Base-by-base conservation (phyloP, 2,888 invertebrate species). In the Macaria notata region DNA sequence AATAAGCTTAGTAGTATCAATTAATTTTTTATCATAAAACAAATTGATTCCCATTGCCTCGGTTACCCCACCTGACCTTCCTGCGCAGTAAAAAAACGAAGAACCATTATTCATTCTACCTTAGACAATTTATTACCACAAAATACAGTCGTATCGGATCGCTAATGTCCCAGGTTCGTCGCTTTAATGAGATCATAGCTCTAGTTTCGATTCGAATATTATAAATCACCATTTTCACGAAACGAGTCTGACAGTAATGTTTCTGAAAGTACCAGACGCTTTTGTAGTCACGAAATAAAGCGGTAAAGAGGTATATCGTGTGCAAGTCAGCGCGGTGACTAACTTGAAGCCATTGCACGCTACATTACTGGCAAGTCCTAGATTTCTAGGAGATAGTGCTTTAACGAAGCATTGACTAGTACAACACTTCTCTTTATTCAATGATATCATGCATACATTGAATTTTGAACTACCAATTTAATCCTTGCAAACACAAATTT, bases 201-300 rank as follows among this genome's bases (percentile, higher is more conserved):
- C 53, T 31, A 54, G 45, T 54, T 53, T 50, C 46, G 46, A 48
- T 41, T 50, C 31, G 44, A 42, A 46, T 48, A 43, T 31, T 70
- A 70, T 54, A 55, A 57, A 54, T 57, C 59, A 62, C 33, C 41
- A 9, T 56, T 63, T 52, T 55, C 56, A 49, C 47, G 38, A 41
- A 54, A 48, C 50, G 42, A 54, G 56, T 56, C 29, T 46, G 54
- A 48, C 60, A 62, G 60, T 62, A 62, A 63, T 63, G 59, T 41
- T 56, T 49, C 29, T 39, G 44, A 47, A 39, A 31, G 45, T 55
- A 54, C 46, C 41, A 59, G 58, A 56, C 49, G 52, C 56, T 62
- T 56, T 54, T 58, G 33, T 43, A 58, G 58, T 58, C 58, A 58
- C 58, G 58, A 47, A 54, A 58, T 50, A 54, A 58, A 58, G 58